Evolutionary conservation across 2,888 invertebrate genomes (phyloP), one percentile per base, ranked within the genome.

Genomic region (Drosophila hamatofila): DNA sequence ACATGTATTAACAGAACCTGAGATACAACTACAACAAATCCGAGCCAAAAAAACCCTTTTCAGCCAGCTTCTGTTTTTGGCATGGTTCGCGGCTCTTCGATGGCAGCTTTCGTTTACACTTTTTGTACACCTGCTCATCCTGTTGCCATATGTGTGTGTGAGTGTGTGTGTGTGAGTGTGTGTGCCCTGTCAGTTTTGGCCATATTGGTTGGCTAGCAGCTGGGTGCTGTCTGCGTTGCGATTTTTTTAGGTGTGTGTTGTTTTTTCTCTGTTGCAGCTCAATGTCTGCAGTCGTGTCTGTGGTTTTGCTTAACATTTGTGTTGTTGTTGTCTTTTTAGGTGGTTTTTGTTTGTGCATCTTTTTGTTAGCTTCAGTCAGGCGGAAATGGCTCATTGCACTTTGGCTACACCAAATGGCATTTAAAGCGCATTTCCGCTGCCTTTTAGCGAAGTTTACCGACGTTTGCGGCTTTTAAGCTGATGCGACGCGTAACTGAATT

Each of bases 371-470:
- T 61, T 48, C 42, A 46, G 56, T 62, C 49, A 16, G 23, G 49
- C 70, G 85, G 80, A 85, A 86, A 86, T 87, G 88, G 80, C 90
- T 87, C 90, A 89, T 83, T 90, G 90, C 90, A 89, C 91, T 90
- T 91, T 90, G 78, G 83, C 80, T 83, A 88, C 85, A 88, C 70
- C 76, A 80, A 89, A 86, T 76, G 86, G 82, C 89, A 78, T 90
- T 90, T 91, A 90, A 89, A 73, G 83, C 73, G 88, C 90, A 83
- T 85, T 90, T 90, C 88, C 90, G 74, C 74, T 74, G 61, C 18
- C 58, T 55, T 69, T 59, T 69, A 56, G 56, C 49, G 42, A 21
- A 68, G 62, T 75, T 76, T 67, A 75, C 77, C 67, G 69, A 80
- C 60, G 66, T 72, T 72, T 73, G 75, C 30, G 67, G 67, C 60